Percentiles rank a stretch among this genome's conserved stretches.
These are phyloP conservation scores for Cartodere bifasciata DNA, from an alignment of 2,888 invertebrate genomes.

Conservation along the genomic window DNA sequence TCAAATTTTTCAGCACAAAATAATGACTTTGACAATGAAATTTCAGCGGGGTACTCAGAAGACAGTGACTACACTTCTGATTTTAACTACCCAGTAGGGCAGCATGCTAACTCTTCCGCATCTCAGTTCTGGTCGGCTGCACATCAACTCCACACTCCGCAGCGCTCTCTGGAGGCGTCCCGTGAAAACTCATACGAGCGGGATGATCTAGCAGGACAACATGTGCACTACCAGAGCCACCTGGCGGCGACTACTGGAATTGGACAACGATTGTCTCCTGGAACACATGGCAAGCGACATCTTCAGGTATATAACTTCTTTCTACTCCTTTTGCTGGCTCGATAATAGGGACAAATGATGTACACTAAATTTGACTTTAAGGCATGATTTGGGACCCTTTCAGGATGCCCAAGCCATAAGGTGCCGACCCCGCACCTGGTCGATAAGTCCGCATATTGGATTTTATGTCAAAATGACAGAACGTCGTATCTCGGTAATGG, in stretches of 20 bases:
- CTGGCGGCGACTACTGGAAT: constrained; percentile 19
- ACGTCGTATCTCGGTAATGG: too few relatives aligned
- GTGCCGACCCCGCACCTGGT: too few relatives aligned
- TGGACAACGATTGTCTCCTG: constrained; percentile 31
- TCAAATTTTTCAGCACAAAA: constrained; percentile 32
- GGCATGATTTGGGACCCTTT: too few relatives aligned
- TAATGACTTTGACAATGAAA: constrained; percentile 34
- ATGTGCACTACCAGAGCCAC: constrained; percentile 21
- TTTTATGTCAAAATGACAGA: too few relatives aligned
- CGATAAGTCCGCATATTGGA: too few relatives aligned
- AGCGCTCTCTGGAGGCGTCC: constrained; percentile 64
- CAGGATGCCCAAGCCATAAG: too few relatives aligned
- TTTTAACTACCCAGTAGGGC: constrained; percentile 83
- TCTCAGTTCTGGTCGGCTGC: constrained; percentile 75
- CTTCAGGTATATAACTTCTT: constrained; percentile 19
- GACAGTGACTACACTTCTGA: constrained; percentile 96
- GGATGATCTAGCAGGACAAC: constrained; percentile 42
- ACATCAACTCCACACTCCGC: constrained; percentile 66
- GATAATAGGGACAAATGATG: too few relatives aligned
- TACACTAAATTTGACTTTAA: too few relatives aligned
- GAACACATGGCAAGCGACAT: constrained; percentile 25
- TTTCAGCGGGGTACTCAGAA: constrained; percentile 85
- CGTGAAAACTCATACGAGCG: constrained; percentile 75
- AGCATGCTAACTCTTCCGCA: constrained; percentile 83
- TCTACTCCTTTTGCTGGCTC: too few relatives aligned